phyloP scores from a whole-genome alignment of 2,888 invertebrate genomes.

The Prionchulus punctatus region DNA sequence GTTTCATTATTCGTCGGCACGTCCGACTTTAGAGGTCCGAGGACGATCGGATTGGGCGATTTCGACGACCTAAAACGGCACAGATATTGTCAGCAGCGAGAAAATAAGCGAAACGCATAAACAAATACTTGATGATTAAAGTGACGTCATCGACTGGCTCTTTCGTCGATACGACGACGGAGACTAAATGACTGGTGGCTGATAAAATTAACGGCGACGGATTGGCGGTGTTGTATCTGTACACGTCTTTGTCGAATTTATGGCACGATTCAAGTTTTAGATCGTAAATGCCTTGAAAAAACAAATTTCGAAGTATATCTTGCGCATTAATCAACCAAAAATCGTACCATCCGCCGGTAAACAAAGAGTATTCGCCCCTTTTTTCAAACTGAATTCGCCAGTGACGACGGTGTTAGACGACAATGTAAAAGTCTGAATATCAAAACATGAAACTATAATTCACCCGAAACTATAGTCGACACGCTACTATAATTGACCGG shows the following conservation, averaged over 20 bases:
- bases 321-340: not conserved
- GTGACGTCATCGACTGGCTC: slow-evolving; percentile 30
- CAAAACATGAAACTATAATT: too few relatives aligned
- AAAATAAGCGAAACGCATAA: slow-evolving; percentile 18
- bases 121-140: slow-evolving; percentile 21
- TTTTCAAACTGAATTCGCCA: slow-evolving; percentile 39
- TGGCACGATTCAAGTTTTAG: slow-evolving; percentile 66
- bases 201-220: slow-evolving; percentile 27
- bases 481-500: too few relatives aligned
- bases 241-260: slow-evolving; percentile 45
- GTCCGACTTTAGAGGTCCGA: too few relatives aligned
- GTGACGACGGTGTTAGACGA: slow-evolving; percentile 21
- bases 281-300: slow-evolving; percentile 44
- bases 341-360: slow-evolving; percentile 45
- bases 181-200: slow-evolving; percentile 27
- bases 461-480: too few relatives aligned
- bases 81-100: too few relatives aligned
- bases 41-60: too few relatives aligned
- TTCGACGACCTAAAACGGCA: too few relatives aligned
- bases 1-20: not conserved
- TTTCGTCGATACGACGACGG: slow-evolving; percentile 32
- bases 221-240: slow-evolving; percentile 40
- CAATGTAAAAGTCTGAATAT: slow-evolving; percentile 15
- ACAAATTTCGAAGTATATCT: slow-evolving; percentile 9
- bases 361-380: slow-evolving; percentile 57